phyloP scores from a whole-genome alignment of 2,113 vertebrate species.

The Castor canadensis region DNA sequence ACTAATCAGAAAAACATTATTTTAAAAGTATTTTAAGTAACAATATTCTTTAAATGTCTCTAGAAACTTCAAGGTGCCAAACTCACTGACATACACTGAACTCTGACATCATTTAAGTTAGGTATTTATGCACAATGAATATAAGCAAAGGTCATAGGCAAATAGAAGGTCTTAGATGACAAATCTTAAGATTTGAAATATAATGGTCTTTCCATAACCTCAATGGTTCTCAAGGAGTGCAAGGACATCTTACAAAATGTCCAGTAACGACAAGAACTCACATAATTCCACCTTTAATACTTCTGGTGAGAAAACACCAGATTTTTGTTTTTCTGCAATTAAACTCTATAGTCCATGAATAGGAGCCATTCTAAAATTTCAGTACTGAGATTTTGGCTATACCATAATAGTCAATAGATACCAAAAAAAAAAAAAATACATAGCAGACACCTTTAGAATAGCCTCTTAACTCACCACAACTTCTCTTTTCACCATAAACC shows the following conservation, averaged over 20 bases:
- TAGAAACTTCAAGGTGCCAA: not conserved
- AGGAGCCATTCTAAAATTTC: conserved; percentile 33
- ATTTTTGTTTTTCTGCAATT: not conserved
- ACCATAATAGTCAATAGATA: not conserved
- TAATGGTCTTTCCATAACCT: not conserved
- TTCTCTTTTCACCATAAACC: not conserved
- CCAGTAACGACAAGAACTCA: not conserved
- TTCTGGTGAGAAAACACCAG: not conserved
- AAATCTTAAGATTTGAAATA: not conserved
- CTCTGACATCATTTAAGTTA: not conserved
- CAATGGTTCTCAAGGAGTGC: not conserved
- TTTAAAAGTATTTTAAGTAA: conserved; percentile 1
- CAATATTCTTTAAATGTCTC: conserved; percentile 22
- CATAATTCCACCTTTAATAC: not conserved
- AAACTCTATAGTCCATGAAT: not conserved
- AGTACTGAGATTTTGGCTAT: not conserved
- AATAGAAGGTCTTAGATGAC: not conserved
- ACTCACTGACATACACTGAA: not conserved
- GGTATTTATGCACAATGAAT: not conserved
- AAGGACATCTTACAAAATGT: not conserved
- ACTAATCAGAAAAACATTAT: not conserved
- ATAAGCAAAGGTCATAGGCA: not conserved
- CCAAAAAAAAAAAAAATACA: not conserved
- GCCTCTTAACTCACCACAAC: not conserved
- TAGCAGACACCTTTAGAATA: not conserved